A percentile compares a stretch with the other conserved stretches of the same genome.
Conservation (phyloP, 2,113 vertebrate species). For the Aythya baeri region DNA sequence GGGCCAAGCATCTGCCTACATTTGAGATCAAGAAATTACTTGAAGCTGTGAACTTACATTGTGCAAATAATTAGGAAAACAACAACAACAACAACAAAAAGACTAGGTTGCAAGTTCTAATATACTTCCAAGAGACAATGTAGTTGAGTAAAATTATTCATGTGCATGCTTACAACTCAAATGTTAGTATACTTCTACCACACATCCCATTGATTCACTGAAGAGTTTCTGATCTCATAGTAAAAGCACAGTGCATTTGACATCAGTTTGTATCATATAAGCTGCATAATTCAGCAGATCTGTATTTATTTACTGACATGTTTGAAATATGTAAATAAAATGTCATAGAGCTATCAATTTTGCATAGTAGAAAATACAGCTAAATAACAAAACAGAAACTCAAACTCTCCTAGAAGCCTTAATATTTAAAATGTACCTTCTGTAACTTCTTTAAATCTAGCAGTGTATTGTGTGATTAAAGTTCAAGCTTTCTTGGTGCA, state of each 20-base stretch:
- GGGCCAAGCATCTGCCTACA: neutral
- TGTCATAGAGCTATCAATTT: neutral
- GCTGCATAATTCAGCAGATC: neutral
- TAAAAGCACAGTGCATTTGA: neutral
- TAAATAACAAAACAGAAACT: neutral
- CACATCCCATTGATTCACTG: neutral
- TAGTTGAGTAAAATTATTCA: neutral
- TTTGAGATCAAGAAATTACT: neutral
- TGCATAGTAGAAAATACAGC: neutral
- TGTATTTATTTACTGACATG: neutral
- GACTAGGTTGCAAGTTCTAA: neutral
- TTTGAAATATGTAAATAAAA: neutral
- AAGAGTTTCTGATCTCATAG: neutral
- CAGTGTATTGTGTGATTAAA: neutral
- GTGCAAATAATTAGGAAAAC: neutral
- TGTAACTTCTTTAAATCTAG: neutral
- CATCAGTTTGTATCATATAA: neutral
- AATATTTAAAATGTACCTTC: neutral
- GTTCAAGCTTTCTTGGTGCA: neutral
- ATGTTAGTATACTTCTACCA: neutral
- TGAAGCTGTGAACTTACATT: neutral
- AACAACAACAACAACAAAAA: neutral
- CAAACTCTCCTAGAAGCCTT: neutral
- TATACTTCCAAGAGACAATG: neutral
- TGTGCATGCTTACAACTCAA: neutral